phyloP scores from a whole-genome alignment of 2,113 vertebrate genomes.

The Cranoglanis bouderius region DNA sequence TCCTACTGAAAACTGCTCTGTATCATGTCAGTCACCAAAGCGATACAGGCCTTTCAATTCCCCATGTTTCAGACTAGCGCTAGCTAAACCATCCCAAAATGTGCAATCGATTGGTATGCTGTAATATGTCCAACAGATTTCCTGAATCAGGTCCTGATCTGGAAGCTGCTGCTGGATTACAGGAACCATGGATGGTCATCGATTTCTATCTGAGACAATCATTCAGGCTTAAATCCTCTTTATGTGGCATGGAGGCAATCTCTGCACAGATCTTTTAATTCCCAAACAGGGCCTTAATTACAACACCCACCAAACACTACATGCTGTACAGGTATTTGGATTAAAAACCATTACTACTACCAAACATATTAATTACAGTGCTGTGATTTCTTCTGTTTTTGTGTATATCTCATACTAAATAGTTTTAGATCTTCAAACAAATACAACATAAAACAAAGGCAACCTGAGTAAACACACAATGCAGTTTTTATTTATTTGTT shows the following conservation, averaged over 20 bases:
- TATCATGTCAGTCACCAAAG: constrained; percentile 60
- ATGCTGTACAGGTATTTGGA: constrained; percentile 64
- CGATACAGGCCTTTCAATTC: constrained; percentile 55
- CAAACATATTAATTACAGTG: constrained; percentile 71
- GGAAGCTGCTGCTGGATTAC: constrained; percentile 73
- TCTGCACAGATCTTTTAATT: constrained; percentile 71
- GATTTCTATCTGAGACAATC: constrained; percentile 83
- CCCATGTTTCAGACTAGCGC: constrained; percentile 56
- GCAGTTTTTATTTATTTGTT: no score
- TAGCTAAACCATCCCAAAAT: constrained; percentile 53
- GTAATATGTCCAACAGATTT: constrained; percentile 78
- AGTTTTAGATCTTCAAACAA: no score
- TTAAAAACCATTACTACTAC: constrained; percentile 69
- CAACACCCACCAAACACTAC: constrained; percentile 55
- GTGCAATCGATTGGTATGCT: constrained; percentile 67
- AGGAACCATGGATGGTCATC: constrained; percentile 77
- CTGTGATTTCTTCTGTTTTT: no score
- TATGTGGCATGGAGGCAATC: constrained; percentile 67
- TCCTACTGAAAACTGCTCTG: constrained; percentile 56
- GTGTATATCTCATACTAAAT: no score
- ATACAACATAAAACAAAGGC: no score
- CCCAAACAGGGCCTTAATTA: constrained; percentile 50
- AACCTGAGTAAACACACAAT: no score
- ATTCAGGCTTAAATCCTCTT: constrained; percentile 76
- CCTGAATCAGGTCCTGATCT: constrained; percentile 71